Conservation (phyloP, 1,140 invertebrate genomes). For the Dreissena polymorpha region DNA sequence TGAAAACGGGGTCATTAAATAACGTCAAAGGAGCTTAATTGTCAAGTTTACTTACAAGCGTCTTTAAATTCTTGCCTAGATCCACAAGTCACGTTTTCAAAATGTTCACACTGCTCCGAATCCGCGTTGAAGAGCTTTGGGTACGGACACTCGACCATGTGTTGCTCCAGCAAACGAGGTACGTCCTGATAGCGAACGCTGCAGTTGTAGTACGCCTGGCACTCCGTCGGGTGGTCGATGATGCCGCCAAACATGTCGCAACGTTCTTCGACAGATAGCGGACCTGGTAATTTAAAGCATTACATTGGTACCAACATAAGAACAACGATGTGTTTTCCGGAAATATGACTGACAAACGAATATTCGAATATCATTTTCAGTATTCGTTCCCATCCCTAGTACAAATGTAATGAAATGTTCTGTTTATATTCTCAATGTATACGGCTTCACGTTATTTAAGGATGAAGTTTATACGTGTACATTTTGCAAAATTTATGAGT, state of each 20-base stretch:
- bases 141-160: constrained; percentile 63
- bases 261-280: constrained; percentile 35
- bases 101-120: constrained; percentile 51
- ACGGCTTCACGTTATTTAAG: too few relatives aligned
- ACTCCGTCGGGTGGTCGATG: constrained; percentile 58
- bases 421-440: too few relatives aligned
- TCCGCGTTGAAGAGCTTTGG: constrained; percentile 58
- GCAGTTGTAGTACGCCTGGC: constrained; percentile 66
- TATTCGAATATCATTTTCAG: too few relatives aligned
- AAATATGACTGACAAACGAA: too few relatives aligned
- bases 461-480: too few relatives aligned
- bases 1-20: too few relatives aligned
- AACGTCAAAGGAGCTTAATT: too few relatives aligned
- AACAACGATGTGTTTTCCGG: too few relatives aligned
- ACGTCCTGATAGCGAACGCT: constrained; percentile 29
- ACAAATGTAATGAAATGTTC: too few relatives aligned
- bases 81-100: constrained; percentile 58
- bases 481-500: too few relatives aligned
- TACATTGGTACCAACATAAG: too few relatives aligned
- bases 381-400: too few relatives aligned
- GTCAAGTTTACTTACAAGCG: constrained; percentile 48
- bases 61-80: constrained; percentile 52
- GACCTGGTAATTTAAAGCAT: constrained; percentile 14
- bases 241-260: constrained; percentile 29
- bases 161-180: constrained; percentile 27